These are phyloP conservation scores for Baccha elongata DNA, from an alignment of 2,888 invertebrate species.

Conservation along the genomic window DNA sequence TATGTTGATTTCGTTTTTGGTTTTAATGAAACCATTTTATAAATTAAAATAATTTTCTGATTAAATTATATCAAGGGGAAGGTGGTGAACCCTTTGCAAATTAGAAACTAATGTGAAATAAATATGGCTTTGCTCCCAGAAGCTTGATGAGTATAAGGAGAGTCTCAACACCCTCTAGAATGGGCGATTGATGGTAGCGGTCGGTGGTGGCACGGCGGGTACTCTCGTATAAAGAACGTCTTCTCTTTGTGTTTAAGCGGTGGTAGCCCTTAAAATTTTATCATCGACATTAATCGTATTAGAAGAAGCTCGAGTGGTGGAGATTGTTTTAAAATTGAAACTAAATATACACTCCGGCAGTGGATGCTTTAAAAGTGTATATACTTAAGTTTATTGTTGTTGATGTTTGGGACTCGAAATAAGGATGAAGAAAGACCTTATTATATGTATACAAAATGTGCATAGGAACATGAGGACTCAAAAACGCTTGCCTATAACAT, in stretches of 20 bases:
- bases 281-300: slow-evolving; percentile 71
- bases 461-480: slow-evolving; percentile 30
- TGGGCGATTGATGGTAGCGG: too few relatives aligned
- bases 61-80: slow-evolving; percentile 52
- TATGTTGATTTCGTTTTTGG: slow-evolving; percentile 29
- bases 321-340: slow-evolving; percentile 71
- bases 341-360: slow-evolving; percentile 52
- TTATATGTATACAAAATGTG: slow-evolving; percentile 15
- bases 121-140: slow-evolving; percentile 50
- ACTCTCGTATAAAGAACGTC: not conserved
- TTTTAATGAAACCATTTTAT: slow-evolving; percentile 69
- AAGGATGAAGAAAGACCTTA: slow-evolving; percentile 4
- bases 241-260: slow-evolving; percentile 34
- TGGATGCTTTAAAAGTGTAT: slow-evolving; percentile 4
- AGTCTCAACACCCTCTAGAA: slow-evolving; percentile 1
- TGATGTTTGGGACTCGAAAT: slow-evolving; percentile 26
- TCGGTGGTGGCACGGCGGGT: not conserved
- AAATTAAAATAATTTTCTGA: slow-evolving; percentile 73
- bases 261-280: slow-evolving; percentile 72
- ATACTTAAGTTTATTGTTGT: slow-evolving; percentile 62
- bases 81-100: slow-evolving; percentile 66
- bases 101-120: slow-evolving; percentile 72
- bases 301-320: slow-evolving; percentile 33
- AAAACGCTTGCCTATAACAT: slow-evolving; percentile 38
- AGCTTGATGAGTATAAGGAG: slow-evolving; percentile 28